phyloP scores from a whole-genome alignment of 2,113 vertebrate species.

The Myrmecophaga tridactyla region DNA sequence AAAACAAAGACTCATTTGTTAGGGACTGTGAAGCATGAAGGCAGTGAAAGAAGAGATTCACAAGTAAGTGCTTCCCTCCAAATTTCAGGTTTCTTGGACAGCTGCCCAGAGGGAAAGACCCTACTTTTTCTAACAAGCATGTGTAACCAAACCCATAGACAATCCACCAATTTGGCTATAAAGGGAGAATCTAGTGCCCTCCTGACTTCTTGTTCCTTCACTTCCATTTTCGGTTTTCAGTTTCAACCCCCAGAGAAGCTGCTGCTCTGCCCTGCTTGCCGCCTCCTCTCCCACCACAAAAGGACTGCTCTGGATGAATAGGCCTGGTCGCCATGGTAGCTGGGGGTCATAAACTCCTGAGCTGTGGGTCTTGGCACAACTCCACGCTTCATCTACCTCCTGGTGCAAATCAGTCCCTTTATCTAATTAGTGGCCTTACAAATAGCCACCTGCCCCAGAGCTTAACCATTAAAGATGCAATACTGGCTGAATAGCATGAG shows the following conservation, averaged over 20 bases:
- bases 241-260: conserved; percentile 51
- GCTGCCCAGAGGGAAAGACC: not conserved
- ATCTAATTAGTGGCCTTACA: conserved; percentile 77
- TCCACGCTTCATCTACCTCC: conserved; percentile 73
- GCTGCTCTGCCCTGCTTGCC: not conserved
- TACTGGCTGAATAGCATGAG: conserved; percentile 66
- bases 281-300: conserved; percentile 59
- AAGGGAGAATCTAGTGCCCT: not conserved
- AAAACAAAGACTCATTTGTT: not conserved
- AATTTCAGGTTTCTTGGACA: not conserved
- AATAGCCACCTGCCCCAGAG: conserved; percentile 74
- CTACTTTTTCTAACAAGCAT: not conserved
- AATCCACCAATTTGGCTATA: not conserved
- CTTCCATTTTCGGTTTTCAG: conserved; percentile 34
- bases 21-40: not conserved
- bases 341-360: conserved; percentile 72
- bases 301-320: conserved; percentile 56
- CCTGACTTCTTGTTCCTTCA: conserved; percentile 3
- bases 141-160: not conserved
- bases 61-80: not conserved
- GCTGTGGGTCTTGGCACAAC: conserved; percentile 67
- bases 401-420: conserved; percentile 74
- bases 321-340: conserved; percentile 66
- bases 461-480: conserved; percentile 75
- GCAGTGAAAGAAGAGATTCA: not conserved